phyloP scores from a whole-genome alignment of 2,797 vertebrate genomes.

The Acanthornis magna region DNA sequence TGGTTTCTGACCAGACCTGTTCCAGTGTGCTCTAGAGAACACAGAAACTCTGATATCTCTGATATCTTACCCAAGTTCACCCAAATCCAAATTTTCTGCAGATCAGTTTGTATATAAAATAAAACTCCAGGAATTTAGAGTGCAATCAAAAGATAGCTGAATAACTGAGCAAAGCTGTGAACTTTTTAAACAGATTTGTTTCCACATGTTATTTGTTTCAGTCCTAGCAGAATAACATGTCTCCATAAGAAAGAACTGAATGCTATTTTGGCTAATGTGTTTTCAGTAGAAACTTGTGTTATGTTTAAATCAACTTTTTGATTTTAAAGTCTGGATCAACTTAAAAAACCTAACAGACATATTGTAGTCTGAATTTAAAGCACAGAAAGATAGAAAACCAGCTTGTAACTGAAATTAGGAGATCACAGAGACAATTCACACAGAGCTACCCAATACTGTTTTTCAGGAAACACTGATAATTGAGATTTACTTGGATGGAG shows the following conservation, averaged over 20 bases:
- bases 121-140: not conserved
- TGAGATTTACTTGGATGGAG: not conserved
- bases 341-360: not conserved
- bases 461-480: not conserved
- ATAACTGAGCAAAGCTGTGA: not conserved
- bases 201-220: constrained; percentile 1
- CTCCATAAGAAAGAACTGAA: not conserved
- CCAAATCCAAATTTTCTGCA: not conserved
- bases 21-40: not conserved
- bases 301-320: not conserved
- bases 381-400: not conserved
- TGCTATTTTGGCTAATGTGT: constrained; percentile 13
- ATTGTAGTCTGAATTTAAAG: not conserved
- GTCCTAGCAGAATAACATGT: not conserved
- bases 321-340: constrained; percentile 8
- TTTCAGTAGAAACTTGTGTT: not conserved
- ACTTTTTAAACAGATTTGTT: not conserved
- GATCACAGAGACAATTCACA: not conserved
- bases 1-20: not conserved
- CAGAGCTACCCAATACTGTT: not conserved
- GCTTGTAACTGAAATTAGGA: not conserved
- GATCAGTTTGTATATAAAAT: not conserved
- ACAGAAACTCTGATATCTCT: not conserved
- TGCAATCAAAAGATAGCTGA: not conserved
- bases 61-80: not conserved